Base-by-base conservation (phyloP, 2,113 vertebrate species). In the Oryzias celebensis region DNA sequence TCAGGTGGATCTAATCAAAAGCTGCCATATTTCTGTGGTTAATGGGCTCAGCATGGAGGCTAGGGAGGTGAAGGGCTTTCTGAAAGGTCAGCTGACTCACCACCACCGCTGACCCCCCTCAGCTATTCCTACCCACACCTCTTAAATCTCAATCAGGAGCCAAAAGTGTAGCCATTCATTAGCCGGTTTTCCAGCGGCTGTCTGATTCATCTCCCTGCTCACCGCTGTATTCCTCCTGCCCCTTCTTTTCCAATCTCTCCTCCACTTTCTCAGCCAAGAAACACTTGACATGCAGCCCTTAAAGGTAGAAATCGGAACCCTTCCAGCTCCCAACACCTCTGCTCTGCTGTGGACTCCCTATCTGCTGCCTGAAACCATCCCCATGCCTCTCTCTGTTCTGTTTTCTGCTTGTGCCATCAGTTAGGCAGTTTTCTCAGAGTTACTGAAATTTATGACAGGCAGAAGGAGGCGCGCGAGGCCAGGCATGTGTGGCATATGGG, bases 101-200 rank as follows among this genome's bases (percentile, higher is more conserved):
- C 70, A 49, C 67, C 54, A 63, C 58, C 31, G 65, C 70, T 73
- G 67, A 83, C 73, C 85, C 78, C 83, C 85, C 68, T 68, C 80
- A 73, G 69, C 63, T 69, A 64, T 56, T 67, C 68, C 67, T 55
- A 58, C 70, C 67, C 71, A 73, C 71, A 54, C 78, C 81, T 87
- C 81, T 86, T 90, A 87, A 82, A 87, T 87, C 84, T 89, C 80
- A 82, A 82, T 90, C 84, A 89, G 58, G 15, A 62, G 64, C 49
- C 44, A 70, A 66, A 56, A 52, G 65, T 12, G 45, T n/a, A 45
- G 65, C 80, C 58, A 78, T 88, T 89, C 74, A 89, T 90, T 86
- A 87, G 75, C 47, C 55, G n/a, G 48, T 54, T 71, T 55, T 84
- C 83, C 77, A 74, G 73, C 48, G 28, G 72, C 77, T 80, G 23